Base-by-base conservation (phyloP, 37 sponge, comb jelly and placozoan species). In the Chondrilla cf. caribensis region DNA sequence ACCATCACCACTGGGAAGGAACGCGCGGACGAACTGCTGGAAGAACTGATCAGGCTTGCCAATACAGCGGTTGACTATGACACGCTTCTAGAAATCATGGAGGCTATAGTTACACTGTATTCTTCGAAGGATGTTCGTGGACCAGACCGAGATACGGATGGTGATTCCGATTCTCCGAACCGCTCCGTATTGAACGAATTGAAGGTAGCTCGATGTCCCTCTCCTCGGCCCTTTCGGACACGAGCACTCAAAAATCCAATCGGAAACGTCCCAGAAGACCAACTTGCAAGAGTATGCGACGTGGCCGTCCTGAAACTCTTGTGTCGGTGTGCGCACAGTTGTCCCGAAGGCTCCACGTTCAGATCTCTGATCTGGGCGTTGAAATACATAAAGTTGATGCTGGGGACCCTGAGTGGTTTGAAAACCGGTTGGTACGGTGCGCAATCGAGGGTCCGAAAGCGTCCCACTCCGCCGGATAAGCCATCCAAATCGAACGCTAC, bases 281-380 rank as follows among this genome's bases (percentile, higher is more conserved):
- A 85, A 58, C 59, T 91, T 0, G 91, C 91, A 4, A 62, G 71
- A 35, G 65, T 87, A 19, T 85, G 84, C 76, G 91, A 91, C 44
- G 79, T 91, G 7, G 84, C 85, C 2, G 87, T 91, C 4, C 32
- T 91, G 7, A 54, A 43, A 14, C 82, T 91, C 40, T 51, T 91
- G 58, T 43, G 44, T 8, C 76, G 76, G 5, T 73, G 76, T 42
- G 38, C 76, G 2, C 38, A 73, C 25, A 24, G 40, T 4, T n/a
- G 40, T 37, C 24, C 44, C 0, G 76, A 73, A n/a, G 76, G 76
- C 31, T 76, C 67, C 25, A 58, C 59, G 6, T 86, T 72, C 54
- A 81, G 41, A 35, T 47, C 85, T 33, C 65, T 87, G 2, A 26
- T 31, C 1, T 91, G 91, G 91, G 84, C 85, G 0, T 59, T 91